phyloP scores from a whole-genome alignment of 2,797 vertebrate species.

The Enoplosus armatus region DNA sequence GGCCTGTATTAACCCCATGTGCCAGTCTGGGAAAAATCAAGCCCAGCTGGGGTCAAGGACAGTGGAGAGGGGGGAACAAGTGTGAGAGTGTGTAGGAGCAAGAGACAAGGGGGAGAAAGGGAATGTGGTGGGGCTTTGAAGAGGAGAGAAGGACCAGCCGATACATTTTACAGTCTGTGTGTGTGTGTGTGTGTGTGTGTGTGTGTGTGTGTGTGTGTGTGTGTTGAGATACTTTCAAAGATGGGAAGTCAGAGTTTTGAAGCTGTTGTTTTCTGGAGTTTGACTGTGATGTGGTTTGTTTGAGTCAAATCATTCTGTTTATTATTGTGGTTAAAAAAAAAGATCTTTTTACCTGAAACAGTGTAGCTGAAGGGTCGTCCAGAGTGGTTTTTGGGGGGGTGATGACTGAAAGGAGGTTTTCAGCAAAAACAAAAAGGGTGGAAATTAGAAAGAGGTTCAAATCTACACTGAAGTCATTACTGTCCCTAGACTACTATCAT shows the following conservation, averaged over 20 bases:
- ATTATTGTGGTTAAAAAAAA: neutral
- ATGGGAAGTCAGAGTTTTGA: slow-evolving; percentile 14
- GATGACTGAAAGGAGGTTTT: slow-evolving; percentile 76
- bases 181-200: slow-evolving; percentile 6
- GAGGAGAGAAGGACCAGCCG: slow-evolving; percentile 63
- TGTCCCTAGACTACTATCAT: too few relatives aligned
- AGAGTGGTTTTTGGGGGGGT: slow-evolving; percentile 85
- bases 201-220: slow-evolving; percentile 20
- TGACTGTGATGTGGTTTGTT: slow-evolving; percentile 15
- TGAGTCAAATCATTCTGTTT: slow-evolving; percentile 16
- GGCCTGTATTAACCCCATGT: slow-evolving; percentile 84
- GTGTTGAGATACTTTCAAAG: slow-evolving; percentile 9
- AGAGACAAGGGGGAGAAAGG: slow-evolving; percentile 45
- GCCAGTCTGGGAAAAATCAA: slow-evolving; percentile 86
- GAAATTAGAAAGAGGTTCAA: slow-evolving; percentile 1
- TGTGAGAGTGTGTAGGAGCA: slow-evolving; percentile 60
- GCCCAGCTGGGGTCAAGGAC: slow-evolving; percentile 85
- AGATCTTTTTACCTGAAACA: slow-evolving; percentile 81
- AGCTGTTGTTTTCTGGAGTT: slow-evolving; percentile 38
- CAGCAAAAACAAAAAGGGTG: neutral
- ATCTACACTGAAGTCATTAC: neutral
- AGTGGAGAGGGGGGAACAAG: slow-evolving; percentile 70
- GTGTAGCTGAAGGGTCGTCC: slow-evolving; percentile 75
- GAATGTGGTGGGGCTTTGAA: slow-evolving; percentile 75
- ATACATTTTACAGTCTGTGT: slow-evolving; percentile 59